A percentile compares a stretch with the other conserved stretches of the same genome.
These are phyloP conservation scores for Tachina lurida DNA, from an alignment of 2,888 invertebrate species.

Conservation along the genomic window DNA sequence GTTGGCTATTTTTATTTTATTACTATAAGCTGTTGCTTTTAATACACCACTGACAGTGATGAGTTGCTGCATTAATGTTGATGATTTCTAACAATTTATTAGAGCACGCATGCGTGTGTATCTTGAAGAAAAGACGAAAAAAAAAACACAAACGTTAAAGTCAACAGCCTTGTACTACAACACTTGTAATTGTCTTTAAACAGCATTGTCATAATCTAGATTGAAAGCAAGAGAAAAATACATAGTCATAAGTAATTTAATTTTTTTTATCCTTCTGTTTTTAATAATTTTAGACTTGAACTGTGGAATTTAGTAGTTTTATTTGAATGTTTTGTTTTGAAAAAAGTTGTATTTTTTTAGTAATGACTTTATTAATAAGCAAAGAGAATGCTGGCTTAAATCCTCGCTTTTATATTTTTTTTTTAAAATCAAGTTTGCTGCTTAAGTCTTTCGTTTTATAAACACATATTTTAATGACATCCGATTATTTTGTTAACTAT, in stretches of 20 bases:
- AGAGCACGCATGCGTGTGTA: conserved; percentile 76
- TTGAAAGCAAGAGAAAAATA: not conserved
- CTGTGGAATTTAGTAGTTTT: not conserved
- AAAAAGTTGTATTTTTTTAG: not conserved
- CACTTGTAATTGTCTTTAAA: conserved; percentile 65
- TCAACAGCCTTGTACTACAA: conserved; percentile 72
- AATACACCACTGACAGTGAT: conserved; percentile 79
- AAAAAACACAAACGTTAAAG: not conserved
- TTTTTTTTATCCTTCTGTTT: not conserved
- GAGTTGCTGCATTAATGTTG: conserved; percentile 81
- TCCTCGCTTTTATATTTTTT: not conserved
- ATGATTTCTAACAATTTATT: conserved; percentile 79
- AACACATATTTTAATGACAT: not conserved
- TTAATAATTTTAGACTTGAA: not conserved
- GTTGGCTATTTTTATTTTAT: conserved; percentile 60
- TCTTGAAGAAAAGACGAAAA: not conserved
- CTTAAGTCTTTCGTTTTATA: conserved; percentile 22
- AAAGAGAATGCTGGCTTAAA: conserved; percentile 4
- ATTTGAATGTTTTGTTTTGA: not conserved
- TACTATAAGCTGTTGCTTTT: conserved; percentile 68
- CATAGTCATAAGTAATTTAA: not conserved
- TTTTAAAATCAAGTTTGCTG: conserved; percentile 36
- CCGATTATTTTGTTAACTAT: not conserved
- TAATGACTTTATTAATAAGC: conserved; percentile 3
- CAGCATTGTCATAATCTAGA: conserved; percentile 38